Evolutionary conservation across 2,113 vertebrate genomes (phyloP).

Genomic region (Rhinolophus ferrumequinum): DNA sequence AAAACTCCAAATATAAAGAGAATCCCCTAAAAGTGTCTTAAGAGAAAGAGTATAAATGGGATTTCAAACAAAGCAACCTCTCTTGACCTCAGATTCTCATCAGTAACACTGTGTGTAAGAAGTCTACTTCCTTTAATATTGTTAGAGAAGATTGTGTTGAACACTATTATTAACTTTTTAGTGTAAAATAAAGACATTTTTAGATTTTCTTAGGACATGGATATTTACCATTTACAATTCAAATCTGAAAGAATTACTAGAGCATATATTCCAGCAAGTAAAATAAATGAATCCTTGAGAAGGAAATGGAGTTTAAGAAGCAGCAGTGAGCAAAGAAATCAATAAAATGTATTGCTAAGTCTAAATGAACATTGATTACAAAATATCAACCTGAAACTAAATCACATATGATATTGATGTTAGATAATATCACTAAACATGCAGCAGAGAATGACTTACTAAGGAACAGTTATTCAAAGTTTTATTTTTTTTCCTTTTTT

Average conservation of each 20-base stretch:
- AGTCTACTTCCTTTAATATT: neutral
- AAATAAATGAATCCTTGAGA: slow-evolving; percentile 22
- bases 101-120: neutral
- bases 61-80: neutral
- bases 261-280: neutral
- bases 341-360: neutral
- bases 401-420: neutral
- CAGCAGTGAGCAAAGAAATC: neutral
- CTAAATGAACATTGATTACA: slow-evolving; percentile 38
- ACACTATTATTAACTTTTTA: neutral
- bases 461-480: neutral
- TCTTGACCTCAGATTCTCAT: neutral
- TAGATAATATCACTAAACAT: neutral
- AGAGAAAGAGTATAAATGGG: neutral
- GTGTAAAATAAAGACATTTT: neutral
- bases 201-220: neutral
- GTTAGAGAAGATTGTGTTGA: neutral
- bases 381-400: slow-evolving; percentile 38
- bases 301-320: slow-evolving; percentile 42
- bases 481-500: neutral
- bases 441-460: neutral
- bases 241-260: slow-evolving; percentile 25
- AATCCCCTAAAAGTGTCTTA: neutral
- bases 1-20: neutral
- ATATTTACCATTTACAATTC: slow-evolving; percentile 21